Evolutionary conservation across 2,113 vertebrate species (phyloP), one percentile per base, ranked within the genome.

Genomic region (Cryptotis parvus): DNA sequence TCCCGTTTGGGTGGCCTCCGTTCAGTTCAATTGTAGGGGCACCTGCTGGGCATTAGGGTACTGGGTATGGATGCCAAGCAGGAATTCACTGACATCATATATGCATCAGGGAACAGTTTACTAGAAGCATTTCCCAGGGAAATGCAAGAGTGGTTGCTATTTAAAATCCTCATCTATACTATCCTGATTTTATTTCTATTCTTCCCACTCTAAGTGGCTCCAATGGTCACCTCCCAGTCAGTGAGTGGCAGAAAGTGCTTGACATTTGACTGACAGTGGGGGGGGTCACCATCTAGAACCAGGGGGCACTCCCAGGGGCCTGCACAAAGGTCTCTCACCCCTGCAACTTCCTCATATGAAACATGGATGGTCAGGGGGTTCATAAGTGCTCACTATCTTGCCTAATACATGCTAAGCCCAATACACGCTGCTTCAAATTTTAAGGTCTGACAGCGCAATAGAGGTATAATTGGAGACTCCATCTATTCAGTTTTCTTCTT

Each of bases 401-500:
- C 73, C 80, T 86, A 72, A 4, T 33, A 73, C 63, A 65, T 49
- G 39, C 45, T 52, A 35, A 86, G 80, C 78, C 70, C 74, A 87
- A n/a, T n/a, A n/a, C n/a, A n/a, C n/a, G n/a, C n/a, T n/a, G n/a
- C n/a, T 77, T 84, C 43, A 20, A 3, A 37, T 79, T 65, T 86
- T 91, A 80, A 91, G 77, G 88, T 70, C 68, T 68, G 65, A 76
- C 43, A 76, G 92, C 73, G 80, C 78, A 86, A 58, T 2, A 52
- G 58, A 31, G 83, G 55, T 29, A 49, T 9, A 49, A 58, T 39
- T 75, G 63, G 87, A 69, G n/a, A 81, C 7, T 8, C 9, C 52
- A 78, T 45, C 81, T 77, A 77, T 22, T 86, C 65, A 11, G 16
- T 45, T 65, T 79, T 80, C 37, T 78, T 93, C 84, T 89, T 84